Evolutionary conservation across 92 coral and sea anemone genomes (phyloP).

Genomic region (Porites cylindrica): DNA sequence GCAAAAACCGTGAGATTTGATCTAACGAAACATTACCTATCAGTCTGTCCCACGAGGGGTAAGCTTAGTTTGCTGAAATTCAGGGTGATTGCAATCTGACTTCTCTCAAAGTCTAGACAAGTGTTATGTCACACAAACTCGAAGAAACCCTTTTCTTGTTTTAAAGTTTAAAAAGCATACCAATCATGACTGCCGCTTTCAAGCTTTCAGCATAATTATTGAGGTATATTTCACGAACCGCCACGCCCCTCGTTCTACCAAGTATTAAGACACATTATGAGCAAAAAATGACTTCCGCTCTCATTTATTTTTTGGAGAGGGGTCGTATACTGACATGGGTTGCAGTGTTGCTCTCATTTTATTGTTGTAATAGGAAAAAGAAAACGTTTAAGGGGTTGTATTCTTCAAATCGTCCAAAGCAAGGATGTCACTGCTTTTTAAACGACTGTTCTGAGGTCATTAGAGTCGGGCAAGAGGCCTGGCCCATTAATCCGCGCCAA

Average conservation of each 20-base stretch:
- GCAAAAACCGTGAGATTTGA: too few species aligned
- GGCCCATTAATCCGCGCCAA: not conserved
- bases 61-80: not conserved
- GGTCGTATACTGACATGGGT: too few species aligned
- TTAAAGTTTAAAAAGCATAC: not conserved
- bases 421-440: not conserved
- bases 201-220: too few species aligned
- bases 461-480: not conserved
- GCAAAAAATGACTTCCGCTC: not conserved
- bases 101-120: not conserved
- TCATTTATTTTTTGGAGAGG: not conserved
- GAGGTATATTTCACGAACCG: not conserved
- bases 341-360: not conserved
- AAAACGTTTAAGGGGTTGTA: too few species aligned
- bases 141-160: not conserved
- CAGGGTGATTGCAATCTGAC: not conserved
- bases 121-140: not conserved
- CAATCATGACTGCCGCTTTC: too few species aligned
- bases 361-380: not conserved
- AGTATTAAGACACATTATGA: not conserved
- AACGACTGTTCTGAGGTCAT: not conserved
- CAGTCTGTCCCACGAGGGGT: not conserved
- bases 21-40: too few species aligned
- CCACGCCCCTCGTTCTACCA: not conserved
- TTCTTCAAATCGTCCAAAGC: too few species aligned